Evolutionary conservation across 2,888 invertebrate species (phyloP).

Genomic region (Hypolimnas misippus): DNA sequence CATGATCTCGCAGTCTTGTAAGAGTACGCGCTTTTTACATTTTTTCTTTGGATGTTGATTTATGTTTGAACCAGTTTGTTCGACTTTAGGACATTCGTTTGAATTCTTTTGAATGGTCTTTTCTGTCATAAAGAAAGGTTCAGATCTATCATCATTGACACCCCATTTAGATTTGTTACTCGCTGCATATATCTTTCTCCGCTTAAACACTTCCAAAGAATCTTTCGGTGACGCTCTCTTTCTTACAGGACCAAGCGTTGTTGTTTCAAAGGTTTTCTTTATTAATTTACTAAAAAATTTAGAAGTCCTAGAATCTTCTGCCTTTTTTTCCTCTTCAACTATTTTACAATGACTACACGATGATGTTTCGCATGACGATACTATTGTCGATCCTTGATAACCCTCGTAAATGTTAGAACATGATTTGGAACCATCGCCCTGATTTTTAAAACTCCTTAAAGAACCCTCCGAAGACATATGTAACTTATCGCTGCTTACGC

Average conservation of each 20-base stretch:
- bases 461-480: slow-evolving; percentile 56
- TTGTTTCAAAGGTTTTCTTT: slow-evolving; percentile 33
- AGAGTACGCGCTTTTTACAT: slow-evolving; percentile 55
- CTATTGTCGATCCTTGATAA: slow-evolving; percentile 49
- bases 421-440: slow-evolving; percentile 57
- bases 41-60: slow-evolving; percentile 33
- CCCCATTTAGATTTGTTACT: slow-evolving; percentile 59
- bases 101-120: neutral
- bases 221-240: slow-evolving; percentile 64
- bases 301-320: slow-evolving; percentile 34
- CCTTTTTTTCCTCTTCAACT: slow-evolving; percentile 41
- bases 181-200: slow-evolving; percentile 58
- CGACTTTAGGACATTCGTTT: slow-evolving; percentile 37
- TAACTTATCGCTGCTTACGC: slow-evolving; percentile 58
- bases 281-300: slow-evolving; percentile 51
- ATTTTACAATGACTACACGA: slow-evolving; percentile 49
- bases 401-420: slow-evolving; percentile 67
- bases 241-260: slow-evolving; percentile 38
- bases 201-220: slow-evolving; percentile 66
- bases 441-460: slow-evolving; percentile 47
- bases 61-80: slow-evolving; percentile 39
- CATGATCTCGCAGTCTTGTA: slow-evolving; percentile 53
- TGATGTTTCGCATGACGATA: slow-evolving; percentile 55
- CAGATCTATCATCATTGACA: slow-evolving; percentile 33
- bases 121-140: slow-evolving; percentile 41